Conservation (phyloP, 2,888 invertebrate genomes). For the Beris chalybata region DNA sequence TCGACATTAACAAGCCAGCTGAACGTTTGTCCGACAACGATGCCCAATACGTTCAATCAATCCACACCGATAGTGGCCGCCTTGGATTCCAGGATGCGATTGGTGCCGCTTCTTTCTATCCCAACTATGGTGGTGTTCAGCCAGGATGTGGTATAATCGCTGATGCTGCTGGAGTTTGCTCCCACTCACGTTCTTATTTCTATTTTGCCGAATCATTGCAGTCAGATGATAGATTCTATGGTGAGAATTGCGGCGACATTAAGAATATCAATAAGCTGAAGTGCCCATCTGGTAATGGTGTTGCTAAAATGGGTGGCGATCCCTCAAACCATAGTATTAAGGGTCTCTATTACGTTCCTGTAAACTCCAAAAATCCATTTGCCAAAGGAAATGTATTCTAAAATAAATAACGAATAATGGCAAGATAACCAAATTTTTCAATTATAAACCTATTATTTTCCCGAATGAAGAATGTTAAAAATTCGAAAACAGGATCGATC, state of each 20-base stretch:
- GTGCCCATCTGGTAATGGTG: constrained; percentile 38
- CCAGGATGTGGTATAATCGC: constrained; percentile 42
- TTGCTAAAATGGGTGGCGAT: constrained; percentile 47
- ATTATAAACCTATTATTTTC: neutral
- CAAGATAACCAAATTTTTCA: no score
- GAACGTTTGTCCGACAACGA: constrained; percentile 46
- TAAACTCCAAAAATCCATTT: constrained; percentile 17
- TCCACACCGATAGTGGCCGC: constrained; percentile 50
- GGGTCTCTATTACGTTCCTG: constrained; percentile 20
- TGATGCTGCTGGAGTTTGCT: constrained; percentile 22
- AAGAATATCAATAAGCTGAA: constrained; percentile 19
- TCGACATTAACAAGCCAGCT: constrained; percentile 42
- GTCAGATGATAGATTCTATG: constrained; percentile 31
- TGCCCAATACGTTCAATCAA: constrained; percentile 50
- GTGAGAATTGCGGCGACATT: neutral
- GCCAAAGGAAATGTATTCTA: constrained; percentile 19
- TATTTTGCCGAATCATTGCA: constrained; percentile 45
- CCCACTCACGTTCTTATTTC: constrained; percentile 41
- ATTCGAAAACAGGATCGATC: no score
- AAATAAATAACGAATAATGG: neutral
- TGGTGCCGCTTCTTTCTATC: constrained; percentile 59
- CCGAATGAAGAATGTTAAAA: neutral
- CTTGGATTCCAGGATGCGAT: constrained; percentile 50
- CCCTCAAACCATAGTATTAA: constrained; percentile 38
- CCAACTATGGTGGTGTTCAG: constrained; percentile 60